phyloP scores from a whole-genome alignment of 2,888 invertebrate species.

The Fabriciana adippe region DNA sequence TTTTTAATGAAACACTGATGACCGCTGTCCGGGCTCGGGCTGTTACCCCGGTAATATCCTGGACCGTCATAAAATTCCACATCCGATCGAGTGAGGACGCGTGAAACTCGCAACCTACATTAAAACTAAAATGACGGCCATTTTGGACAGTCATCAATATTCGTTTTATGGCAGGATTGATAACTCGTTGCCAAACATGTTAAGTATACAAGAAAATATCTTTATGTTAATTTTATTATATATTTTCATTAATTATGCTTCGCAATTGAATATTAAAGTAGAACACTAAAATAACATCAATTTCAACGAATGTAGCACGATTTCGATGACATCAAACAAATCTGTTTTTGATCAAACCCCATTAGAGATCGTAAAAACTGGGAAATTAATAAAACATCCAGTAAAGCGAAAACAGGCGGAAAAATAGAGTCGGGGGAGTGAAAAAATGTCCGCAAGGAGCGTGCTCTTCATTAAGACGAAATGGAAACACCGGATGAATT shows the following conservation, averaged over 20 bases:
- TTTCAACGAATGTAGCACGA: background rate
- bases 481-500: conserved; percentile 79
- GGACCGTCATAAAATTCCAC: conserved; percentile 65
- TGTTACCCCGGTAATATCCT: conserved; percentile 68
- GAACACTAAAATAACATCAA: background rate
- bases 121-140: conserved; percentile 13
- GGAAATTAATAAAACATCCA: conserved; percentile 78
- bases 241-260: too few relatives aligned
- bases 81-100: conserved; percentile 59
- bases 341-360: conserved; percentile 60
- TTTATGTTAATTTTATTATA: too few relatives aligned
- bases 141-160: conserved; percentile 5
- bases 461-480: conserved; percentile 77
- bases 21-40: conserved; percentile 62
- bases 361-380: conserved; percentile 50
- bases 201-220: too few relatives aligned
- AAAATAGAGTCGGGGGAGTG: conserved; percentile 67
- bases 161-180: background rate
- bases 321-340: conserved; percentile 42
- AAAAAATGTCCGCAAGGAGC: conserved; percentile 69
- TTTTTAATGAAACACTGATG: conserved; percentile 72
- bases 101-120: conserved; percentile 36
- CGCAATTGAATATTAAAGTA: background rate
- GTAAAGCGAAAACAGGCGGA: conserved; percentile 78
- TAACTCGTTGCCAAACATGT: background rate